phyloP scores from a whole-genome alignment of 2,888 invertebrate genomes.

The Polydrusus cervinus region DNA sequence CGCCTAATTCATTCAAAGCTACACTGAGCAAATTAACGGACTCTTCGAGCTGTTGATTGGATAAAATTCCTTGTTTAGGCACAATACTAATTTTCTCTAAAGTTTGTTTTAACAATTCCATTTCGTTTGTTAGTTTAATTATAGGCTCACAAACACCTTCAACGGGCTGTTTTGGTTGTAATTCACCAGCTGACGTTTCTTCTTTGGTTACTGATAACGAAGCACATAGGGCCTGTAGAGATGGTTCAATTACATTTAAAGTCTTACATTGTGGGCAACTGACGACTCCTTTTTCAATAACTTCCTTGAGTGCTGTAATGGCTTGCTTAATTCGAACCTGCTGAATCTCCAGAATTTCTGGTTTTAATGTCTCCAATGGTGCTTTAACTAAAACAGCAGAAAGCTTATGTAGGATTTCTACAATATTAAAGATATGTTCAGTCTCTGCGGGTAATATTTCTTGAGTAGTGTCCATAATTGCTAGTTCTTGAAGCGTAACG shows the following conservation, averaged over 20 bases:
- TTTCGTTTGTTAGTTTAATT: conserved; percentile 13
- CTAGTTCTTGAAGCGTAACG: not conserved
- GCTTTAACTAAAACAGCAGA: conserved; percentile 44
- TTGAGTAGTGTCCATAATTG: not conserved
- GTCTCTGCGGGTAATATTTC: not conserved
- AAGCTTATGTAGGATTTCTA: conserved; percentile 54
- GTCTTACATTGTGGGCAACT: not conserved
- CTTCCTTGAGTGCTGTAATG: not conserved
- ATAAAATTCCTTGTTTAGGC: conserved; percentile 30
- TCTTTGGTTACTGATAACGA: conserved; percentile 1
- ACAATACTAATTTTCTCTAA: conserved; percentile 5
- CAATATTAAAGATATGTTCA: conserved; percentile 9
- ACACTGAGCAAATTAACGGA: not conserved
- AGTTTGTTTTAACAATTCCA: conserved; percentile 33
- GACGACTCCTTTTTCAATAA: not conserved
- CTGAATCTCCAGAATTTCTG: not conserved
- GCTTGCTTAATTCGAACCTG: conserved; percentile 10
- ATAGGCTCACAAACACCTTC: not conserved
- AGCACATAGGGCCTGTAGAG: conserved; percentile 15
- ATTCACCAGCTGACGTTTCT: not conserved
- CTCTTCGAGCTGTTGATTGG: conserved; percentile 6
- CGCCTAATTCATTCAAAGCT: conserved; percentile 8
- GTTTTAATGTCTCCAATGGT: not conserved
- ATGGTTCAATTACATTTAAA: conserved; percentile 1
- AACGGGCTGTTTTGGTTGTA: not conserved